A percentile compares a stretch with the other conserved stretches of the same genome.
These are phyloP conservation scores for Atherinomorus stipes DNA, from an alignment of 2,113 vertebrate species.

Conservation along the genomic window DNA sequence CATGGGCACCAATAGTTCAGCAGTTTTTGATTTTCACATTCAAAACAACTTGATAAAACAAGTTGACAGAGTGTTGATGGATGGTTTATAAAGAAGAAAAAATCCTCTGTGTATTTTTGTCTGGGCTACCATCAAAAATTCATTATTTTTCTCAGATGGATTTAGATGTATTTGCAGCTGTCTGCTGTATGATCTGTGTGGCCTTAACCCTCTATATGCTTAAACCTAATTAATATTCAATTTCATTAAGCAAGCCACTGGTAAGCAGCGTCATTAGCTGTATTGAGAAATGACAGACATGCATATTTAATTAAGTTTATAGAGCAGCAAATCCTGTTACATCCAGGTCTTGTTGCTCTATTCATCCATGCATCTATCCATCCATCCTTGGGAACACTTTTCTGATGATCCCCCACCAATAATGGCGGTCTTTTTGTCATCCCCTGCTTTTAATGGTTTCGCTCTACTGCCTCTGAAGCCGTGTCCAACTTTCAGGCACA, in stretches of 20 bases:
- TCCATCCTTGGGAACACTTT: slow-evolving; percentile 9
- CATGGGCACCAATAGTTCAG: slow-evolving; percentile 17
- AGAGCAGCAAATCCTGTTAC: slow-evolving; percentile 9
- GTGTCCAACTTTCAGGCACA: slow-evolving; percentile 29
- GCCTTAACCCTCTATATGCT: slow-evolving; percentile 52
- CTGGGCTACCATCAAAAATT: slow-evolving; percentile 24
- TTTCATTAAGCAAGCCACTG: slow-evolving; percentile 59
- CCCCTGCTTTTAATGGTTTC: slow-evolving; percentile 38
- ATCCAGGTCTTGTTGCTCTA: background rate
- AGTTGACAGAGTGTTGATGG: slow-evolving; percentile 10
- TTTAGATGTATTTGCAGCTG: slow-evolving; percentile 28
- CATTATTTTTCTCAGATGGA: slow-evolving; percentile 27
- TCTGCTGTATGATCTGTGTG: slow-evolving; percentile 43
- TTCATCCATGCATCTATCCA: slow-evolving; percentile 14
- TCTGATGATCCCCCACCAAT: slow-evolving; percentile 14
- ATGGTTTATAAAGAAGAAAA: slow-evolving; percentile 34
- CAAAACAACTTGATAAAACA: slow-evolving; percentile 11
- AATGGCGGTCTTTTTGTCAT: slow-evolving; percentile 31
- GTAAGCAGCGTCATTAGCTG: slow-evolving; percentile 48
- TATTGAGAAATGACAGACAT: slow-evolving; percentile 32
- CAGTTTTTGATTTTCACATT: slow-evolving; percentile 37
- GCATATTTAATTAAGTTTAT: slow-evolving; percentile 36
- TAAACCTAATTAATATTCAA: slow-evolving; percentile 61
- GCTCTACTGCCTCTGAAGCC: slow-evolving; percentile 16
- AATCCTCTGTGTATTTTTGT: slow-evolving; percentile 7